These are phyloP conservation scores for Lepilemur septentrionalis DNA, from an alignment of 2,797 vertebrate genomes.

Conservation along the genomic window DNA sequence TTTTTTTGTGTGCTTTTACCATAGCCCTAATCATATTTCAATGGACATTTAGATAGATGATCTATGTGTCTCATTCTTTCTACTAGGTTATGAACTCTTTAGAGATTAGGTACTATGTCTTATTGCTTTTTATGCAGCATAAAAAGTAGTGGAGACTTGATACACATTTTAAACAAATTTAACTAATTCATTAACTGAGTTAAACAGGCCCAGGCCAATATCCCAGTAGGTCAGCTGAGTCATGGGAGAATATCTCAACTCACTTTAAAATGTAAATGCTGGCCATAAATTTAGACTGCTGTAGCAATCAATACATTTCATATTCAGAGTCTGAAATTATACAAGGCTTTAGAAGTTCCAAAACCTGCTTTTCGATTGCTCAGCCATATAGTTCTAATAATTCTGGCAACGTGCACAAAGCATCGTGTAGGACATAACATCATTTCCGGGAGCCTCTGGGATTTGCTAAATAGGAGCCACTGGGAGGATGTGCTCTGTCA, in stretches of 20 bases:
- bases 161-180: background rate
- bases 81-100: background rate
- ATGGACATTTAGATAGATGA: background rate
- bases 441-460: constrained; percentile 77
- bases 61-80: background rate
- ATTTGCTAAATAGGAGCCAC: constrained; percentile 76
- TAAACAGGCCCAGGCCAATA: background rate
- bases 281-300: background rate
- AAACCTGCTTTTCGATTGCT: constrained; percentile 69
- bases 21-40: background rate
- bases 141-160: background rate
- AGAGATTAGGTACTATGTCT: background rate
- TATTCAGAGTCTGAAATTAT: constrained; percentile 73
- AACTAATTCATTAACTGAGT: constrained; percentile 7
- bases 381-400: constrained; percentile 71
- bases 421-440: constrained; percentile 64
- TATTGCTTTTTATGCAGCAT: background rate
- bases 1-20: background rate
- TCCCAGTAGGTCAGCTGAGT: background rate
- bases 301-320: constrained; percentile 63
- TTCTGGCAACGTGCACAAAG: constrained; percentile 60
- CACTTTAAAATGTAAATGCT: background rate
- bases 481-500: constrained; percentile 67
- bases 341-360: constrained; percentile 67
- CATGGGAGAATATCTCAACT: background rate